phyloP scores from a whole-genome alignment of 2,797 vertebrate genomes.

The Acanthiza pusilla region DNA sequence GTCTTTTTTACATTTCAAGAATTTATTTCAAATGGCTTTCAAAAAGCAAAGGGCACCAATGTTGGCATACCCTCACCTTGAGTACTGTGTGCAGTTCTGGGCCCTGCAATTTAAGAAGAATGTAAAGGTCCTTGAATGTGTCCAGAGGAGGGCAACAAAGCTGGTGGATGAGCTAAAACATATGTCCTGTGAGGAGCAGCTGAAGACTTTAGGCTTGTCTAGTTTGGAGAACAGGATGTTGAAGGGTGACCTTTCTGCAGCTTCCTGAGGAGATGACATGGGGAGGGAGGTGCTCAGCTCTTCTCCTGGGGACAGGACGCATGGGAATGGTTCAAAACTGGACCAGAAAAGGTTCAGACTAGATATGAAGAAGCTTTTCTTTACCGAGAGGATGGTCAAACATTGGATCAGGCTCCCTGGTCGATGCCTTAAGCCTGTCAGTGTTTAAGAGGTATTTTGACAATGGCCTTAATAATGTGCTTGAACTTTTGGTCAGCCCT shows the following conservation, averaged over 20 bases:
- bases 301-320: not conserved
- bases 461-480: not conserved
- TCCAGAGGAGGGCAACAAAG: not conserved
- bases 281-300: not conserved
- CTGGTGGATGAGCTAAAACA: not conserved
- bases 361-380: not conserved
- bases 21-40: not conserved
- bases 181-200: not conserved
- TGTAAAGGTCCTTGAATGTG: not conserved
- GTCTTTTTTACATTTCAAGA: not conserved
- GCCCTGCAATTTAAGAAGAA: not conserved
- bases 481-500: not conserved
- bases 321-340: not conserved
- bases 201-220: not conserved
- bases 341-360: not conserved
- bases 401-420: not conserved
- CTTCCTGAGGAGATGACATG: not conserved
- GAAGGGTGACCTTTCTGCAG: not conserved
- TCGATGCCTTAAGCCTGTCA: not conserved
- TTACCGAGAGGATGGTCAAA: not conserved
- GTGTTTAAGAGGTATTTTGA: not conserved
- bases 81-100: not conserved
- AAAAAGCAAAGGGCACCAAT: not conserved
- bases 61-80: not conserved
- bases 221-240: not conserved